These are phyloP conservation scores for Crenichthys baileyi DNA, from an alignment of 2,797 vertebrate genomes.

Conservation along the genomic window DNA sequence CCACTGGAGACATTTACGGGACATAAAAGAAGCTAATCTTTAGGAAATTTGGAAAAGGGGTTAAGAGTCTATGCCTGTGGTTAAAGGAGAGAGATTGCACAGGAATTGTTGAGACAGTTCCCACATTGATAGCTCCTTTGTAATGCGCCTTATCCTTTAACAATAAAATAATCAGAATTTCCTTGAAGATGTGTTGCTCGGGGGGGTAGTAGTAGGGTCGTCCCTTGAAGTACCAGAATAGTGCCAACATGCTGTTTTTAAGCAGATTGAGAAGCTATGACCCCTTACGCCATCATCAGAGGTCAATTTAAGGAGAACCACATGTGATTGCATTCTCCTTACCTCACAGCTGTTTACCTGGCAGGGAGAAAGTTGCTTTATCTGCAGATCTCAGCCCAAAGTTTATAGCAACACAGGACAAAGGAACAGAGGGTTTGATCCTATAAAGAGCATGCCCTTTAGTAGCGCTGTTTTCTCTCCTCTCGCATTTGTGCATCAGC, in stretches of 20 bases:
- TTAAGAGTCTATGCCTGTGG: conserved; percentile 26
- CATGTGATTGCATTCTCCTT: conserved; percentile 17
- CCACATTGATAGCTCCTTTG: conserved; percentile 57
- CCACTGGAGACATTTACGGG: conserved; percentile 70
- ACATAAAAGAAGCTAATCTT: conserved; percentile 75
- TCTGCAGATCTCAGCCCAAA: conserved; percentile 30
- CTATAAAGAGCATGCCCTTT: neutral
- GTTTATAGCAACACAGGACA: conserved; percentile 11
- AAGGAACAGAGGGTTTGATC: conserved; percentile 1
- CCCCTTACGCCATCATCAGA: conserved; percentile 37
- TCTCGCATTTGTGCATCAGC: conserved; percentile 15
- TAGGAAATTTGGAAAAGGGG: conserved; percentile 64
- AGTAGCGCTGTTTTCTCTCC: conserved; percentile 1
- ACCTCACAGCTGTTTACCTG: conserved; percentile 38
- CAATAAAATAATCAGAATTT: conserved; percentile 27
- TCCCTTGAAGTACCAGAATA: conserved; percentile 30
- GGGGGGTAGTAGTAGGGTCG: conserved; percentile 18
- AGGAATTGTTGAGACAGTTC: conserved; percentile 54
- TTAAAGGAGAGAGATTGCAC: conserved; percentile 27
- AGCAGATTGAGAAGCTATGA: conserved; percentile 26
- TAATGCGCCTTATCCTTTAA: conserved; percentile 51
- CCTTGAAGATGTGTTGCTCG: conserved; percentile 37
- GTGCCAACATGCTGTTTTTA: conserved; percentile 7
- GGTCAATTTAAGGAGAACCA: conserved; percentile 56
- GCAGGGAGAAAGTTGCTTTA: conserved; percentile 23